A percentile compares a stretch with the other conserved stretches of the same genome.
Evolutionary conservation across 1,140 invertebrate genomes (phyloP).

Genomic region (Megalopta genalis): DNA sequence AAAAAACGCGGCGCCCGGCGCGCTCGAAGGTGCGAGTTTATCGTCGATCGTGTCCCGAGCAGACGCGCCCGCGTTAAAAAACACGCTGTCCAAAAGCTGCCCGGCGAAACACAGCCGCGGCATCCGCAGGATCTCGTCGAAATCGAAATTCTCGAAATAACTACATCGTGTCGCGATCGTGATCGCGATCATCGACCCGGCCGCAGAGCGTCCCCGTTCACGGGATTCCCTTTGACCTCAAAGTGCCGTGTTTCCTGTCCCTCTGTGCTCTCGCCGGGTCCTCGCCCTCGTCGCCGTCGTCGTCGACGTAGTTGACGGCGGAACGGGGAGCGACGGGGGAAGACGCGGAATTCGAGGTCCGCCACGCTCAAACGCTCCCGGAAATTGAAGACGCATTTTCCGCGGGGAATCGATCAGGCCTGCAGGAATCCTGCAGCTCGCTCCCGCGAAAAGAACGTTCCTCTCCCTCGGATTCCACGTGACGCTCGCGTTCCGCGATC

Average conservation of each 20-base stretch:
- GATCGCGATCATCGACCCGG: constrained; percentile 31
- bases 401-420: constrained; percentile 20
- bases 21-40: not conserved
- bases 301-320: not conserved
- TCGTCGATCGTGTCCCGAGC: not conserved
- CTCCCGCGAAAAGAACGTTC: not conserved
- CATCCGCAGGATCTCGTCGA: constrained; percentile 15
- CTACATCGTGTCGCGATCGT: not conserved
- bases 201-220: not conserved
- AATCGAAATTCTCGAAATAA: constrained; percentile 52
- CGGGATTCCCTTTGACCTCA: constrained; percentile 46
- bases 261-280: not conserved
- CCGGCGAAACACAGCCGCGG: not conserved
- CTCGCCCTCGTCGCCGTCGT: not conserved
- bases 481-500: not conserved
- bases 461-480: not conserved
- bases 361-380: constrained; percentile 39
- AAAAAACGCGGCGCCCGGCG: no score
- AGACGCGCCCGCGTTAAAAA: not conserved
- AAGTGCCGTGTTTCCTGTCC: constrained; percentile 27
- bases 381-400: constrained; percentile 53
- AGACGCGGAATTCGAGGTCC: constrained; percentile 36
- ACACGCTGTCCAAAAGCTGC: not conserved
- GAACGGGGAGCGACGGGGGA: not conserved
- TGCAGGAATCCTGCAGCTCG: not conserved